Base-by-base conservation (phyloP, 2,888 invertebrate species). In the Pegoplata infirma region DNA sequence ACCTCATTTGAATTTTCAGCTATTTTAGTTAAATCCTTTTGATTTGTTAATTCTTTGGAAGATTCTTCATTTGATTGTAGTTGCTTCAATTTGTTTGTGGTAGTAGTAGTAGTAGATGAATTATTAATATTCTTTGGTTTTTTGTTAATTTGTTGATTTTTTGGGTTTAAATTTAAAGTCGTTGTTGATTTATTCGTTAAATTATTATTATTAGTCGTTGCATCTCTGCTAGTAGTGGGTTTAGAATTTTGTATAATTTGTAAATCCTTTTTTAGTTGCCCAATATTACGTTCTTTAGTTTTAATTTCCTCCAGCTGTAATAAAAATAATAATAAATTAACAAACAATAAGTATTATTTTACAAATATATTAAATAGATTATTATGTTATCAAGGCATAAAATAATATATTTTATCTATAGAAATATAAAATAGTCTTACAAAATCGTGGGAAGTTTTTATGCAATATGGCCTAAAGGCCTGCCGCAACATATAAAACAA, bases 271-370 rank as follows among this genome's bases (percentile, higher is more conserved):
- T 85, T 89, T 64, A 89, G 84, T 89, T 92, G 92, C 89, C 91
- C 90, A 86, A 92, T 92, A 88, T 91, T 90, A 87, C 93, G 91
- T 90, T 93, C 93, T 90, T 93, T 93, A 91, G 92, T 91, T 91
- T 92, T 92, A 85, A 93, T 91, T 92, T 93, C 93, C 92, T 93
- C 93, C 92, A 93, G 92, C 93, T 93, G 90, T 23, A 88, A 85
- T 66, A 61, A 5, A 47, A 2, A 44, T n/a, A 44, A 49, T 14
- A 16, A 46, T 32, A 55, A 47, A 68, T 53, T n/a, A 44, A 19
- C 58, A 25, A 44, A 19, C 23, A 19, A 79, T 53, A n/a, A 36
- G 36, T 28, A 36, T 61, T 46, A n/a, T 25, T 12, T 19, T 61
- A 51, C 51, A 51, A 59, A 8, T 72, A 63, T 32, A 32, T 25